A percentile compares a stretch with the other conserved stretches of the same genome.
Conservation (phyloP, 23 tunicate genomes). For the Trididemnum nubilum region DNA sequence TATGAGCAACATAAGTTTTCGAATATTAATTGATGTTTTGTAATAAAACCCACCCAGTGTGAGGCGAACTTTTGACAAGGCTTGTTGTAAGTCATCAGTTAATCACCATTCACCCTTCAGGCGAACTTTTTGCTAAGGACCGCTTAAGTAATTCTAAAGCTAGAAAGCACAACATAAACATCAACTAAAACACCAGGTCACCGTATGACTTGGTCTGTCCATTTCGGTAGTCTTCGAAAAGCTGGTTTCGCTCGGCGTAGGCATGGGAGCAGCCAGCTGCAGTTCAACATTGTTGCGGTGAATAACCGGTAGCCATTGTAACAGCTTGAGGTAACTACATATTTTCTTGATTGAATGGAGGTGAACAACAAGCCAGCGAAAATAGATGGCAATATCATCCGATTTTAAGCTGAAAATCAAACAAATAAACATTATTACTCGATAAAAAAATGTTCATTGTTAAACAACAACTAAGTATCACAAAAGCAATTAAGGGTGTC, state of each 20-base stretch:
- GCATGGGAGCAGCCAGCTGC: conserved; percentile 34
- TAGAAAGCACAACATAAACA: too few species aligned
- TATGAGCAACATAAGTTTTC: too few species aligned
- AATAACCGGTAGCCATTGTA: conserved; percentile 78
- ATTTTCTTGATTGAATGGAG: conserved; percentile 50
- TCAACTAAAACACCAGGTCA: too few species aligned
- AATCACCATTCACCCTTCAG: too few species aligned
- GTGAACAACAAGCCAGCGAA: conserved; percentile 81
- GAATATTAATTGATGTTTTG: too few species aligned
- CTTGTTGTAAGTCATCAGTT: too few species aligned
- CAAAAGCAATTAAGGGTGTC: background rate
- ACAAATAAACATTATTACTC: too few species aligned
- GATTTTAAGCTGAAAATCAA: conserved; percentile 48
- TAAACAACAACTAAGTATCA: background rate
- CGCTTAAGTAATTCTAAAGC: too few species aligned
- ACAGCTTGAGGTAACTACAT: conserved; percentile 46
- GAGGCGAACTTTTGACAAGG: too few species aligned
- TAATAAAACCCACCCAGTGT: too few species aligned
- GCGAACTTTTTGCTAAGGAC: too few species aligned
- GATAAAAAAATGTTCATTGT: background rate
- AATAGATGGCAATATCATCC: conserved; percentile 63
- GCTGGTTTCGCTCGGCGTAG: conserved; percentile 22
- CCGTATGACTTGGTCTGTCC: background rate
- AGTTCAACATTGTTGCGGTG: conserved; percentile 68
- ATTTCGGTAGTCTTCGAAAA: background rate